Evolutionary conservation across 2,797 vertebrate genomes (phyloP), one percentile per base, ranked within the genome.

Genomic region (Lateolabrax maculatus): DNA sequence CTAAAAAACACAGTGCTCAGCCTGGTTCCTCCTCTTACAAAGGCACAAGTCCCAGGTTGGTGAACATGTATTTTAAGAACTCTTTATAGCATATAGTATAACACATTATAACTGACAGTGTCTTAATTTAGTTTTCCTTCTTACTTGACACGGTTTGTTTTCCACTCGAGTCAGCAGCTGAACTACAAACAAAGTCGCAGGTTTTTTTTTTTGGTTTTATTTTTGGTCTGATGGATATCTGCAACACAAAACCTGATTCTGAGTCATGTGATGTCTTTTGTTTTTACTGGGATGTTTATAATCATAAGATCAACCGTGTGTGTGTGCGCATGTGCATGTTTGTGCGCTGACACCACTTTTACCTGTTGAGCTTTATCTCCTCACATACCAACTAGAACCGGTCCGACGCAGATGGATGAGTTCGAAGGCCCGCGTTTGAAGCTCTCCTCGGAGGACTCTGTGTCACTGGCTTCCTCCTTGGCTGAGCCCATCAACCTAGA

Each of bases 341-440:
- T 80, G 23, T 21, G 41, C 0, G 0, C 71, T 72, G 64, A 83
- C 72, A 74, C 84, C 73, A 87, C 57, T 21, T 73, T 84, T 74
- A 82, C 66, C 76, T 52, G 48, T 29, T 27, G n/a, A 77, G 15
- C 37, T 60, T 83, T 60, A 70, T 86, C 76, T 87, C 69, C 21
- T 80, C 63, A 37, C 71, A 72, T 80, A 69, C 67, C 64, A 63
- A 51, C 58, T 37, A 96, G 96, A 85, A 79, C 93, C 31, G 44
- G 79, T 75, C 46, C 87, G 60, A 94, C 87, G 90, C 96, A 95
- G 88, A 99, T 99, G 98, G 98, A 99, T 72, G 98, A 99, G 78
- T 36, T 86, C 0, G 97, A 99, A 15, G 85, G 60, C 36, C 77
- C 92, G 87, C 95, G 94, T 58, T 60, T 87, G n/a, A 98, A 92